Percentiles rank a stretch among this genome's conserved stretches.
Conservation (phyloP, 2,888 invertebrate species). For the Erebia ligea region DNA sequence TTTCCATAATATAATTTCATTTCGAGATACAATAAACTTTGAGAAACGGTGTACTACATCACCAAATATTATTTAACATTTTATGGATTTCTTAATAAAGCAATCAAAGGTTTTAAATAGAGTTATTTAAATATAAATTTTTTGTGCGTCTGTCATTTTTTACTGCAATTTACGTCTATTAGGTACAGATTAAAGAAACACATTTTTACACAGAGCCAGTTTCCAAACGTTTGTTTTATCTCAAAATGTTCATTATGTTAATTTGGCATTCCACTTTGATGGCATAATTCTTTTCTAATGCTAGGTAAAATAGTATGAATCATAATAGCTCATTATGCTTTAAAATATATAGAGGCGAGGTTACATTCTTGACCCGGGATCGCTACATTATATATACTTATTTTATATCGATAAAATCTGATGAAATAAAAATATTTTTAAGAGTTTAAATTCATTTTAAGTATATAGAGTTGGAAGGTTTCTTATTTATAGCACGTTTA, state of each 20-base stretch:
- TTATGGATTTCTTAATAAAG: slow-evolving; percentile 33
- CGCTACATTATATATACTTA: slow-evolving; percentile 41
- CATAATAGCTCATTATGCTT: slow-evolving; percentile 50
- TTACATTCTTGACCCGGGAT: slow-evolving; percentile 60
- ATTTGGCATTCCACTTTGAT: slow-evolving; percentile 50
- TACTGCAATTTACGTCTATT: slow-evolving; percentile 30
- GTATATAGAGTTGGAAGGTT: background rate
- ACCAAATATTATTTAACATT: slow-evolving; percentile 4
- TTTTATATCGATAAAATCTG: slow-evolving; percentile 23
- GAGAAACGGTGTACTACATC: background rate
- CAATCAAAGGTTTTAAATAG: slow-evolving; percentile 25
- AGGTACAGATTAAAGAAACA: slow-evolving; percentile 29
- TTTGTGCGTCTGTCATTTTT: slow-evolving; percentile 25
- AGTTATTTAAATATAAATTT: slow-evolving; percentile 25
- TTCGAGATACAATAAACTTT: background rate
- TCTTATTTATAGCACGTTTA: background rate
- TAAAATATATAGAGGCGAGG: slow-evolving; percentile 55
- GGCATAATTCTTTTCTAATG: slow-evolving; percentile 50
- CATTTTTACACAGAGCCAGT: slow-evolving; percentile 17
- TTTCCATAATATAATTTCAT: too few species aligned
- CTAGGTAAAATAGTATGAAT: slow-evolving; percentile 57
- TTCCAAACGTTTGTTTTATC: slow-evolving; percentile 48
- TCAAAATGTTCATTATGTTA: slow-evolving; percentile 49
- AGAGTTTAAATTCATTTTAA: background rate
- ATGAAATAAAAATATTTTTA: slow-evolving; percentile 25